phyloP scores from a whole-genome alignment of 2,888 invertebrate genomes.

The Cheilosia urbana region DNA sequence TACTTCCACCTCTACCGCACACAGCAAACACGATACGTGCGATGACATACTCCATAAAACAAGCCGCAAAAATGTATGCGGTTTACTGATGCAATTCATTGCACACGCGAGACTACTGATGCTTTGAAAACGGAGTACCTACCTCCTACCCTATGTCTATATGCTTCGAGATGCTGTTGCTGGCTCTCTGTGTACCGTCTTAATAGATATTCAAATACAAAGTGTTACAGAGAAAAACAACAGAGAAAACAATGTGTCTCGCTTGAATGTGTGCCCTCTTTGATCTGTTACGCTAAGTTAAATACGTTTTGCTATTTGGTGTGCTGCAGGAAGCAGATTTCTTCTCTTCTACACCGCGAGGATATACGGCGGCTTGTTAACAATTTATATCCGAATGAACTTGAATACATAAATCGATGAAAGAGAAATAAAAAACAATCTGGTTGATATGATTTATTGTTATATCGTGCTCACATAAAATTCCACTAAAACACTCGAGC shows the following conservation, averaged over 20 bases:
- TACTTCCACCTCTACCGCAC: constrained; percentile 3
- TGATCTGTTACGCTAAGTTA: constrained; percentile 64
- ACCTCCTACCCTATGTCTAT: too few relatives aligned
- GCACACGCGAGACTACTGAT: constrained; percentile 2
- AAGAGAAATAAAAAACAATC: constrained; percentile 36
- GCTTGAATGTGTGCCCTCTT: constrained; percentile 62
- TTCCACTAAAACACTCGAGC: constrained; percentile 11
- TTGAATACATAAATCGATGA: constrained; percentile 59
- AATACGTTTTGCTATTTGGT: constrained; percentile 38
- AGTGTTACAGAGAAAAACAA: constrained; percentile 8
- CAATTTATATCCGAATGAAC: constrained; percentile 49
- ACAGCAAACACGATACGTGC: constrained; percentile 20
- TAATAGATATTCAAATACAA: constrained; percentile 23
- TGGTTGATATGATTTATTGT: constrained; percentile 58
- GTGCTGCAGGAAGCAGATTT: constrained; percentile 2
- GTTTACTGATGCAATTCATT: constrained; percentile 65
- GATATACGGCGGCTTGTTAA: constrained; percentile 12
- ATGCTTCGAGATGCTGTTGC: constrained; percentile 1
- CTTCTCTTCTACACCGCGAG: neutral
- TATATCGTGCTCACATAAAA: constrained; percentile 32
- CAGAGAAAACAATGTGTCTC: constrained; percentile 36
- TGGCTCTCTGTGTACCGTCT: constrained; percentile 7
- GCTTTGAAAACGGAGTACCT: neutral
- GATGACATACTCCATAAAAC: constrained; percentile 68
- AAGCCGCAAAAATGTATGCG: constrained; percentile 64